Percentiles rank a stretch among this genome's conserved stretches.
Conservation (phyloP, 2,113 vertebrate genomes). For the Ctenomys sociabilis region DNA sequence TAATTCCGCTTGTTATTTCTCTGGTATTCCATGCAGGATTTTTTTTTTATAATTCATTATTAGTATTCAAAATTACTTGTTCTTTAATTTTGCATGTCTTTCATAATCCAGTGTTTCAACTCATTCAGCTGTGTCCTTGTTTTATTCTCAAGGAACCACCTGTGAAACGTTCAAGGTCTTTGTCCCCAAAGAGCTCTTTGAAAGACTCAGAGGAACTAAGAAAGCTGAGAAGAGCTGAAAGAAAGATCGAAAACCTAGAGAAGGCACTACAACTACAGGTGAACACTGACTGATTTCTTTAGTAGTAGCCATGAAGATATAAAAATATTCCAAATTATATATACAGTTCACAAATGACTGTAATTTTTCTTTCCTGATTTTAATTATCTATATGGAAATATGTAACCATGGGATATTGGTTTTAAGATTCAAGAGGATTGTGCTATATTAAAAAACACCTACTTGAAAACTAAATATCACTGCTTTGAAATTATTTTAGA, state of each 20-base stretch:
- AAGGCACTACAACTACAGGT: slow-evolving; percentile 92
- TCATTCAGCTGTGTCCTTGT: slow-evolving; percentile 92
- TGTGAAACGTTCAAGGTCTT: slow-evolving; percentile 95
- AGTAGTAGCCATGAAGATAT: slow-evolving; percentile 74
- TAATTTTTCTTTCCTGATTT: slow-evolving; percentile 60
- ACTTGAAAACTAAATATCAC: slow-evolving; percentile 34
- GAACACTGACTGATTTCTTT: slow-evolving; percentile 79
- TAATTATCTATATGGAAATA: slow-evolving; percentile 53
- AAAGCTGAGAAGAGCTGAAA: slow-evolving; percentile 87
- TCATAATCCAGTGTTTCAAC: slow-evolving; percentile 90
- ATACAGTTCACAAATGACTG: slow-evolving; percentile 75
- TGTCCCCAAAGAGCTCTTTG: slow-evolving; percentile 92
- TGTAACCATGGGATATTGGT: slow-evolving; percentile 22
- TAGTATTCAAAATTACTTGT: slow-evolving; percentile 95
- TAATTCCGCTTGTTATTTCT: slow-evolving; percentile 96
- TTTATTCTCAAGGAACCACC: slow-evolving; percentile 92
- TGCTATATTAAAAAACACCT: slow-evolving; percentile 49
- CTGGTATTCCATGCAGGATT: slow-evolving; percentile 91
- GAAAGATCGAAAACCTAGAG: slow-evolving; percentile 91
- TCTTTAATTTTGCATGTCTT: slow-evolving; percentile 96
- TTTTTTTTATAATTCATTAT: slow-evolving; percentile 96
- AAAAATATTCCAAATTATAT: slow-evolving; percentile 79
- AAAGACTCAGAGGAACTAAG: slow-evolving; percentile 84
- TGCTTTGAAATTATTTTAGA: slow-evolving; percentile 52
- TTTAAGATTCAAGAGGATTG: slow-evolving; percentile 60